A percentile compares a stretch with the other conserved stretches of the same genome.
phyloP scores from a whole-genome alignment of 2,797 vertebrate genomes.

The Sylvilagus floridanus region DNA sequence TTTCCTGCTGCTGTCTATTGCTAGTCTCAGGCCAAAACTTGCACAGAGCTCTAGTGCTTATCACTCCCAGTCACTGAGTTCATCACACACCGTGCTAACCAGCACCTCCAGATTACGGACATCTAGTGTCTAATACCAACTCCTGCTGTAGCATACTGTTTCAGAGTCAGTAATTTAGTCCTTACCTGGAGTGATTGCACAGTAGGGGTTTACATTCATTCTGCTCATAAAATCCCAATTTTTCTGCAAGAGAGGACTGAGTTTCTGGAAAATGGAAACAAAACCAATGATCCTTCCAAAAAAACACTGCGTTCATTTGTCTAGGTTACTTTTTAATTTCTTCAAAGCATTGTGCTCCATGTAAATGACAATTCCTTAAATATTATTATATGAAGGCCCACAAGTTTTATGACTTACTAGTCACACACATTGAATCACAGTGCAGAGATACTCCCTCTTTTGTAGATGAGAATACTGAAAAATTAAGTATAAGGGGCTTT shows the following conservation, averaged over 20 bases:
- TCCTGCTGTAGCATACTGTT: background rate
- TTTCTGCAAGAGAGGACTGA: conserved; percentile 4
- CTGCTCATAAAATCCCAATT: background rate
- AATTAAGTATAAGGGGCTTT: background rate
- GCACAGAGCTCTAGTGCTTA: background rate
- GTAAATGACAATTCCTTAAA: background rate
- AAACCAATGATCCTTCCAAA: background rate
- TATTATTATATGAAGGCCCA: background rate
- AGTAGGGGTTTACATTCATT: background rate
- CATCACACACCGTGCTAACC: background rate
- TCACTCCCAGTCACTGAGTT: background rate
- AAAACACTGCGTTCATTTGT: background rate
- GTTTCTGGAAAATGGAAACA: background rate
- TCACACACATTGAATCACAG: background rate
- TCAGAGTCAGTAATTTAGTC: conserved; percentile 32
- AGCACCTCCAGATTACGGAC: background rate
- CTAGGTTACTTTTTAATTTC: background rate
- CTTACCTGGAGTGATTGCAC: background rate
- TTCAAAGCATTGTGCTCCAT: background rate
- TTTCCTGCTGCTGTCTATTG: background rate
- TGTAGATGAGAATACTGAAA: background rate
- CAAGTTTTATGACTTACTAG: background rate
- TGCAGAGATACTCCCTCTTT: background rate
- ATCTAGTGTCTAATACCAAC: conserved; percentile 16
- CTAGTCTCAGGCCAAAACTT: background rate